phyloP scores from a whole-genome alignment of 2,888 invertebrate species.

The Drosophila paranaensis region DNA sequence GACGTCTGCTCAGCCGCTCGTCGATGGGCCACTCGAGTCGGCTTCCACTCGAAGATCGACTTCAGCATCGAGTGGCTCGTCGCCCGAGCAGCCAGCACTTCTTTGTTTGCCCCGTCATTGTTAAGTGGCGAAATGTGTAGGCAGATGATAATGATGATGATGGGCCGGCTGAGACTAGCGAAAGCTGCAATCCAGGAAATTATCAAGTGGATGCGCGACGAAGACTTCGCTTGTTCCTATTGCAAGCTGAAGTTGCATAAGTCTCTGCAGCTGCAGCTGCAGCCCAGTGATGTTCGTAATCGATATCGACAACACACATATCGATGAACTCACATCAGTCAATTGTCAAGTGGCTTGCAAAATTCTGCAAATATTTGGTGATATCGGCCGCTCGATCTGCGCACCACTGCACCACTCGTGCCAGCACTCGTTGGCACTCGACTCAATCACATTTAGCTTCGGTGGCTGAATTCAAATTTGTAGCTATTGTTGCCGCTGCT shows the following conservation, averaged over 20 bases:
- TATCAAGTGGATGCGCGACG: neutral
- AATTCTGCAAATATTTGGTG: constrained; percentile 32
- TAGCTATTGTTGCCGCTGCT: constrained; percentile 12
- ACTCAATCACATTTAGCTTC: constrained; percentile 41
- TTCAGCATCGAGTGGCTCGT: constrained; percentile 40
- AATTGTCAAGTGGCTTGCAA: neutral
- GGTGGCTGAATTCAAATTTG: constrained; percentile 38
- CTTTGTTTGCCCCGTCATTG: constrained; percentile 38
- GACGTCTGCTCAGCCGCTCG: constrained; percentile 26
- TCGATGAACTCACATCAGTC: constrained; percentile 6
- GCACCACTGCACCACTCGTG: constrained; percentile 33
- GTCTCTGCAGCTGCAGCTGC: no score
- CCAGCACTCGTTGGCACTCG: constrained; percentile 23
- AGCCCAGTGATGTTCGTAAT: no score
- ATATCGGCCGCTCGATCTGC: constrained; percentile 29
- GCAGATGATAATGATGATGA: constrained; percentile 29
- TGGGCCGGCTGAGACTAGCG: constrained; percentile 32
- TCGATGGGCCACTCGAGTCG: constrained; percentile 40
- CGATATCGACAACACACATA: neutral
- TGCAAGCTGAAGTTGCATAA: neutral
- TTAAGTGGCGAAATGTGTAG: constrained; percentile 67
- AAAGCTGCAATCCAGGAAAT: constrained; percentile 45
- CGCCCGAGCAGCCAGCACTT: constrained; percentile 31
- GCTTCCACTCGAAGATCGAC: constrained; percentile 33
- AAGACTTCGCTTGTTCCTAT: neutral